Evolutionary conservation across 2,888 invertebrate genomes (phyloP), one percentile per base, ranked within the genome.

Genomic region (Drosophila buzzatii): DNA sequence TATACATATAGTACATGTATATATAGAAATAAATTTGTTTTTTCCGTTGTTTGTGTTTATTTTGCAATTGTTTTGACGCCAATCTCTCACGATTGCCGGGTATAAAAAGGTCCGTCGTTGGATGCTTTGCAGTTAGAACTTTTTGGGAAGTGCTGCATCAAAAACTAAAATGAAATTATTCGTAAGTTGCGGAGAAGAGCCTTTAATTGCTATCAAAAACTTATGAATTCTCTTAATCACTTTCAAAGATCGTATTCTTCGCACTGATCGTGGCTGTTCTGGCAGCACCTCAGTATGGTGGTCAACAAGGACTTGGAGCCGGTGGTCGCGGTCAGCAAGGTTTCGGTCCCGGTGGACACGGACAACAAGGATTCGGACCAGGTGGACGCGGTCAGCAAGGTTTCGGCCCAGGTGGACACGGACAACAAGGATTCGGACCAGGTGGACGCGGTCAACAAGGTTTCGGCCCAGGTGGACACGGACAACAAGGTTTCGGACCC

Each of bases 121-220:
- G 31, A 1, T 37, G 16, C 12, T 39, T 20, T 8, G 31, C 9
- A 74, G 57, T 74, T 76, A 87, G 76, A 79, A 73, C 35, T 53
- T 55, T 49, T 56, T 76, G 70, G 41, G 56, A 72, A 69, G 55
- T 57, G 56, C 61, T 56, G 37, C 35, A 66, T 62, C 18, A 9
- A 49, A 58, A 70, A 8, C 37, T 52, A 87, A 79, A 53, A 85
- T 85, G 85, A 88, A 88, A 79, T 74, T 88, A 58, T 64, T 88
- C 42, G 88, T 88, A 72, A 88, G 88, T 79, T 1, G 10, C 7
- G 9, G 4, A 1, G 3, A 23, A 9, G 16, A 6, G 47, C 2
- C 7, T 23, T 20, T 1, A 18, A 18, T 23, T 16, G 3, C 27
- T 7, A 7, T n/a, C 6, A n/a, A 2, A 12, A 10, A 49, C 16